phyloP scores from a whole-genome alignment of 2,888 invertebrate species.

The Theretra japonica region DNA sequence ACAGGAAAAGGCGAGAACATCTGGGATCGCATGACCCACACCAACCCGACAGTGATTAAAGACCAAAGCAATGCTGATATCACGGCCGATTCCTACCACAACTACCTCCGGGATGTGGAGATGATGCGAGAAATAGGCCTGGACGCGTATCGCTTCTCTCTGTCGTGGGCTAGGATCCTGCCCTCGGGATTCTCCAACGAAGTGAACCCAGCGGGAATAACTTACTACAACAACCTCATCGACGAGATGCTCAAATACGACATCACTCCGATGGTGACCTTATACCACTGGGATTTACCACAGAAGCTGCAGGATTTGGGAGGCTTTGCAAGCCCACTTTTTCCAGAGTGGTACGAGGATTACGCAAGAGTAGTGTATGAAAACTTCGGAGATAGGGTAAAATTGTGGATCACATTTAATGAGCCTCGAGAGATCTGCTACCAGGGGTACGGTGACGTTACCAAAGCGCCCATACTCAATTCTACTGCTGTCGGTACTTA shows the following conservation, averaged over 20 bases:
- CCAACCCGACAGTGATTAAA: conserved; percentile 43
- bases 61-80: conserved; percentile 77
- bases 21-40: conserved; percentile 52
- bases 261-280: conserved; percentile 52
- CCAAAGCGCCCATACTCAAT: conserved; percentile 61
- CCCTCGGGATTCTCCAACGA: conserved; percentile 58
- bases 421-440: conserved; percentile 74
- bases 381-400: conserved; percentile 76
- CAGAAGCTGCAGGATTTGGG: conserved; percentile 47
- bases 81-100: conserved; percentile 77
- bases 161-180: conserved; percentile 81
- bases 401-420: conserved; percentile 84
- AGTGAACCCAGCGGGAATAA: conserved; percentile 67
- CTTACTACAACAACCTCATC: conserved; percentile 85
- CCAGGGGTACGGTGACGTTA: conserved; percentile 70
- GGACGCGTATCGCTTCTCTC: conserved; percentile 81
- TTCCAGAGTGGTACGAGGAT: conserved; percentile 75
- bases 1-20: conserved; percentile 47
- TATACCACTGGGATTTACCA: conserved; percentile 47
- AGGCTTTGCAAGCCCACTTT: conserved; percentile 59
- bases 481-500: conserved; percentile 74
- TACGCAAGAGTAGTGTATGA: conserved; percentile 74
- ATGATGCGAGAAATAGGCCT: conserved; percentile 71
- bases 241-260: conserved; percentile 69
- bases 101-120: conserved; percentile 81